Evolutionary conservation across 2,888 invertebrate genomes (phyloP).

Genomic region (Campoplex capitator): DNA sequence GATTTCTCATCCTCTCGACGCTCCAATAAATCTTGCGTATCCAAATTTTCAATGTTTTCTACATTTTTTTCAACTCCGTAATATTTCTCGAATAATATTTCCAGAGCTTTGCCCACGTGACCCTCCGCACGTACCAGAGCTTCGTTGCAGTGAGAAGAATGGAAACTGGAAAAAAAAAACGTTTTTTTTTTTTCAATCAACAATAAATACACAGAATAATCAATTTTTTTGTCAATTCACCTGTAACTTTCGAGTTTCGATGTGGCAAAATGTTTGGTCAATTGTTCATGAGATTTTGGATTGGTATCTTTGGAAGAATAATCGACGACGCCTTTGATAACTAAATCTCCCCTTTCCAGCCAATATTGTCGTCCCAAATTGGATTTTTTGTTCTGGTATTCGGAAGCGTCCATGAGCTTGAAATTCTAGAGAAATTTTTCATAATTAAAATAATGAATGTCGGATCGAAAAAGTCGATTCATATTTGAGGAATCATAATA

Average conservation of each 20-base stretch:
- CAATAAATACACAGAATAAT: neutral
- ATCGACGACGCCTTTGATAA: conserved; percentile 90
- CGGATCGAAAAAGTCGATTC: too few relatives aligned
- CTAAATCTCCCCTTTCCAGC: conserved; percentile 91
- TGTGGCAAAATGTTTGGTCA: conserved; percentile 89
- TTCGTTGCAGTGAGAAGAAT: conserved; percentile 90
- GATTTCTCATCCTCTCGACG: conserved; percentile 90
- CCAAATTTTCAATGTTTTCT: conserved; percentile 78
- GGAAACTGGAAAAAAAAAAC: conserved; percentile 86
- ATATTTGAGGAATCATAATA: too few relatives aligned
- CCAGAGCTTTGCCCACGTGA: conserved; percentile 90
- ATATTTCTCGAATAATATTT: conserved; percentile 90
- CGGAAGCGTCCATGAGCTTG: conserved; percentile 84
- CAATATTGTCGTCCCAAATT: conserved; percentile 90
- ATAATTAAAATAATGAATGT: too few relatives aligned
- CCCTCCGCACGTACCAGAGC: conserved; percentile 89
- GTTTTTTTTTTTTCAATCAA: neutral
- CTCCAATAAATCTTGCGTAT: conserved; percentile 87
- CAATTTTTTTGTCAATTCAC: conserved; percentile 67
- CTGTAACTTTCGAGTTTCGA: conserved; percentile 89
- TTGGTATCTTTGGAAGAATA: conserved; percentile 88
- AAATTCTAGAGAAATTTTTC: conserved; percentile 83
- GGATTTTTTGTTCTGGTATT: conserved; percentile 88
- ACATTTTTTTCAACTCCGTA: conserved; percentile 85
- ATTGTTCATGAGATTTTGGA: conserved; percentile 87